Base-by-base conservation (phyloP, 2,888 invertebrate species). In the Drosophila formosana region DNA sequence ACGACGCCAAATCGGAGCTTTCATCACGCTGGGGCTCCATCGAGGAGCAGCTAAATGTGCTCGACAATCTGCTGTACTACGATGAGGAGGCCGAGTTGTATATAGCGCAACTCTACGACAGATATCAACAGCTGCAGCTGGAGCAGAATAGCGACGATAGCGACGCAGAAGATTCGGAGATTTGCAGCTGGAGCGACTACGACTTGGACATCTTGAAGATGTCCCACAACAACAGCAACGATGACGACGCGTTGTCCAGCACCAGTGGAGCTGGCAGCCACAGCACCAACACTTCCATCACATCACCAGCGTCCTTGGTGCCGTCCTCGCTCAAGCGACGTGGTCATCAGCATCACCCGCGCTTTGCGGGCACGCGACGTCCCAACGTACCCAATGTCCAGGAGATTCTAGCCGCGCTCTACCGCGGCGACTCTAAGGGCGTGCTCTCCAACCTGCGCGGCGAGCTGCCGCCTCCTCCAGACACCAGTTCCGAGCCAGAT, bases 311-410 rank as follows among this genome's bases (percentile, higher is more conserved):
- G 4, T 75, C 89, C 0, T 39, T 85, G 9, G 72, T 82, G 23
- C 88, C 91, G 23, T 66, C 86, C 67, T 88, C 91, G 5, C 72
- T 91, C 18, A 92, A 90, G 92, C 95, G 95, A 92, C 94, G 95
- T 92, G 95, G 95, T 80, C 95, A 95, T 92, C 95, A 95, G 93
- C 95, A 95, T 93, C 96, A 96, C 93, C 95, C 95, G 91, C 95
- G 95, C 75, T 94, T 95, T 90, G 92, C 94, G 90, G 94, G 94
- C 81, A 93, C 93, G 82, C 93, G 95, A 71, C 92, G 92, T 65
- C 94, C 94, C 90, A 91, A 91, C 81, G 93, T 94, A 88, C 93
- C 94, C 88, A 91, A 91, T 65, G 92, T 92, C 9, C 91, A 91
- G 60, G 92, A 93, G 73, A 92, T 93, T 23, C 80, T 93, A 37